phyloP scores from a whole-genome alignment of 2,113 vertebrate genomes.

The Hypanus sabinus region DNA sequence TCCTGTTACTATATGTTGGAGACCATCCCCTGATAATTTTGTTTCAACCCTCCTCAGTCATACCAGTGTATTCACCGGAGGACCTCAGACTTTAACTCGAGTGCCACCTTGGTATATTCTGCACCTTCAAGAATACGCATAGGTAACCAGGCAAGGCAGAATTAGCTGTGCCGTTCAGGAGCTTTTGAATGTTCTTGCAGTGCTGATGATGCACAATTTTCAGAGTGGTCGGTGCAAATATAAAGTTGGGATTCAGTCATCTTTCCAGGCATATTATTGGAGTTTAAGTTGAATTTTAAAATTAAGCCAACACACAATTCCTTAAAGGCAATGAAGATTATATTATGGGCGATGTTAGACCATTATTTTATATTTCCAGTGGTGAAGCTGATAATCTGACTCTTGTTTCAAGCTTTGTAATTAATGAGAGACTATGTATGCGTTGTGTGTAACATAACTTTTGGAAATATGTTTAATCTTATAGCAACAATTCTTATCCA shows the following conservation, averaged over 20 bases:
- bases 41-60: too few relatives aligned
- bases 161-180: too few relatives aligned
- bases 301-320: neutral
- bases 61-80: too few relatives aligned
- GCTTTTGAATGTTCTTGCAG: too few relatives aligned
- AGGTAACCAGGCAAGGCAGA: too few relatives aligned
- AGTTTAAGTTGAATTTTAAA: neutral
- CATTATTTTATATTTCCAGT: slow-evolving; percentile 3
- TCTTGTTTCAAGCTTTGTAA: neutral
- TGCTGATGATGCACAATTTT: too few relatives aligned
- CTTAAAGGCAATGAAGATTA: neutral
- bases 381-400: neutral
- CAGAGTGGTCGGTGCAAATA: neutral
- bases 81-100: too few relatives aligned
- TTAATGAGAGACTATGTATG: neutral
- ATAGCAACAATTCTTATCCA: neutral
- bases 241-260: neutral
- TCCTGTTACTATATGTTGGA: too few relatives aligned
- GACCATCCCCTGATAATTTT: too few relatives aligned
- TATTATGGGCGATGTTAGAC: neutral
- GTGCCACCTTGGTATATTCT: too few relatives aligned
- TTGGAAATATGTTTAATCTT: neutral
- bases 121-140: too few relatives aligned
- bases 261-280: neutral
- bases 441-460: neutral